Base-by-base conservation (phyloP, 2,888 invertebrate species). In the Lepidochrysops patricia region DNA sequence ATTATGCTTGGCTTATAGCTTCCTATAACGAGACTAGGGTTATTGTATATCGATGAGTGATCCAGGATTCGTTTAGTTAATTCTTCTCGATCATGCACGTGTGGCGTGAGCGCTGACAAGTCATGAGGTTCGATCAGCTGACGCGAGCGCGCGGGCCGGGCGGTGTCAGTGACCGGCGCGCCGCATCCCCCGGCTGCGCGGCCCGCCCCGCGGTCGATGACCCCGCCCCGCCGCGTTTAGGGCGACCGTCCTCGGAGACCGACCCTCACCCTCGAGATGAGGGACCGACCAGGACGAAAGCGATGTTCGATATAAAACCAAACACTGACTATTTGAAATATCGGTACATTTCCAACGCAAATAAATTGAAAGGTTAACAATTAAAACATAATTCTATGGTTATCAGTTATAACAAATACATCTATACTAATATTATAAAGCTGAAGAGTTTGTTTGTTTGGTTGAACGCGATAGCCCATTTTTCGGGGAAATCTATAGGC, bases 201-300 rank as follows among this genome's bases (percentile, higher is more conserved):
- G 63, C 63, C 52, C 62, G 54, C 65, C 65, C 63, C 63, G 63
- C 67, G 71, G 74, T 69, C 73, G 66, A 60, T 65, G 69, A 68
- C 69, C 74, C 64, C 57, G 60, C 60, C 66, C 66, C 68, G 59
- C 65, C 58, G 63, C 35, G 43, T 59, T 63, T 58, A 64, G 61
- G 61, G 60, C 60, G 32, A 15, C 54, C 58, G 57, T 62, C 61
- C 63, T 43, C 43, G 19, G 37, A 23, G 43, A 43, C 29, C 29
- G 29, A 29, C 19, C 19, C 43, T 43, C 43, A 19, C 43, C 43
- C 23, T 19, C 19, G 43, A 43, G 43, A 43, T 43, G 43, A 43
- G 43, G 43, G 43, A 43, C 43, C 43, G 4, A 9, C 19, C 9
- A 43, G 3, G 43, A 4, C 43, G 23, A 23, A 7, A 43, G 43